A percentile compares a stretch with the other conserved stretches of the same genome.
These are phyloP conservation scores for Caenorhabditis uteleia DNA, from an alignment of 2,888 invertebrate genomes.

Conservation along the genomic window DNA sequence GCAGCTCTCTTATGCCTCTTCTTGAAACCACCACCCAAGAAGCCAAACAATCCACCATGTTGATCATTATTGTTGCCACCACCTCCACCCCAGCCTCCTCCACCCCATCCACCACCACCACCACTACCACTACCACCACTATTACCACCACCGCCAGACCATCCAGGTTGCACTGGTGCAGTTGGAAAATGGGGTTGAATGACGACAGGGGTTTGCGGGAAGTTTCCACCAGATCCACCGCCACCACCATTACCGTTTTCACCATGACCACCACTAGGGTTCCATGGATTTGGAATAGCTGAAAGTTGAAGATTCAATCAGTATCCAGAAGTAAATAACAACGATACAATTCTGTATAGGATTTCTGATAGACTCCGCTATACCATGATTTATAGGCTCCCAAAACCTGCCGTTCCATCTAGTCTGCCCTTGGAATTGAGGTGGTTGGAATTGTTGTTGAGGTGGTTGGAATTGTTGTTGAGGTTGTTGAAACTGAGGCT, in stretches of 20 bases:
- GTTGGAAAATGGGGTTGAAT: constrained; percentile 9
- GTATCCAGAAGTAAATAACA: too few species aligned
- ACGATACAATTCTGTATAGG: too few species aligned
- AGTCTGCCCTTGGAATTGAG: constrained; percentile 4
- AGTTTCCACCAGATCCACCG: too few species aligned
- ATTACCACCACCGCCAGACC: constrained; percentile 24
- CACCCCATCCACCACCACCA: constrained; percentile 25
- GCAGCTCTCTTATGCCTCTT: constrained; percentile 23
- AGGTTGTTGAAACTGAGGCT: constrained; percentile 15
- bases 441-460: constrained; percentile 8
- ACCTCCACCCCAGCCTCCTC: constrained; percentile 33
- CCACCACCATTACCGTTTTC: constrained; percentile 7
- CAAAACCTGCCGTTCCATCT: constrained; percentile 8
- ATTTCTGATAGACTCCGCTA: too few species aligned
- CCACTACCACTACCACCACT: constrained; percentile 17
- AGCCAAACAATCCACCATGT: constrained; percentile 1
- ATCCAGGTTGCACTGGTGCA: constrained; percentile 9
- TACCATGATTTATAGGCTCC: not conserved
- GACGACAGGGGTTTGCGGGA: constrained; percentile 6
- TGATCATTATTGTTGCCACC: constrained; percentile 18
- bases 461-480: constrained; percentile 15
- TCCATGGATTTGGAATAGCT: constrained; percentile 27
- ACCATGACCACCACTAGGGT: constrained; percentile 6
- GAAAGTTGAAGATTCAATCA: too few species aligned
- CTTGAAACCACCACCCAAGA: constrained; percentile 18